Conservation (phyloP, 1,140 invertebrate genomes). For the Diabrotica virgifera region DNA sequence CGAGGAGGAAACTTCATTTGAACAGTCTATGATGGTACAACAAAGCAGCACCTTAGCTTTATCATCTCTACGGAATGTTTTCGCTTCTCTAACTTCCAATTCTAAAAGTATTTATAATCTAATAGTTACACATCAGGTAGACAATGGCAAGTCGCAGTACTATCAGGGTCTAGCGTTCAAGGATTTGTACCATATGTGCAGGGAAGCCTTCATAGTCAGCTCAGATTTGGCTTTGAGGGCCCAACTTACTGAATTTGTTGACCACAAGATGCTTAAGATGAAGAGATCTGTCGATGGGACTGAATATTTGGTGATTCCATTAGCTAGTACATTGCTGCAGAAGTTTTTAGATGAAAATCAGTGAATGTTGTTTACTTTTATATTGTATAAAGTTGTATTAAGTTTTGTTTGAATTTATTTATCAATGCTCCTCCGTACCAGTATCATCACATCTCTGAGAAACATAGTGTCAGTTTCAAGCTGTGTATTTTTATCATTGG, state of each 20-base stretch:
- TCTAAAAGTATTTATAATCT: constrained; percentile 83
- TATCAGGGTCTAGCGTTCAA: constrained; percentile 80
- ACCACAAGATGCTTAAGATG: constrained; percentile 85
- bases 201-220: constrained; percentile 85
- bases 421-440: too few species aligned
- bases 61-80: constrained; percentile 84
- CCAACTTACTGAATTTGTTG: constrained; percentile 89
- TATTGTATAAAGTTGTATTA: too few species aligned
- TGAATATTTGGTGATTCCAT: constrained; percentile 78
- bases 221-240: constrained; percentile 83
- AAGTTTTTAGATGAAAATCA: constrained; percentile 65
- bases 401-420: too few species aligned
- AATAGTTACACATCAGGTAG: constrained; percentile 76
- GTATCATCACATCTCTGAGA: too few species aligned
- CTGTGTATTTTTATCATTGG: too few species aligned
- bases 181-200: constrained; percentile 77
- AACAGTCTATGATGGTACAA: constrained; percentile 80
- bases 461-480: too few species aligned
- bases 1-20: constrained; percentile 81
- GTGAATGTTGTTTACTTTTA: not conserved
- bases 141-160: constrained; percentile 64
- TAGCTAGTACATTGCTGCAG: constrained; percentile 69
- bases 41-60: constrained; percentile 75
- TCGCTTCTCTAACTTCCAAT: constrained; percentile 82
- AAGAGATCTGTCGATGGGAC: constrained; percentile 75